Evolutionary conservation across 2,113 vertebrate genomes (phyloP).

Genomic region (Otis tarda): DNA sequence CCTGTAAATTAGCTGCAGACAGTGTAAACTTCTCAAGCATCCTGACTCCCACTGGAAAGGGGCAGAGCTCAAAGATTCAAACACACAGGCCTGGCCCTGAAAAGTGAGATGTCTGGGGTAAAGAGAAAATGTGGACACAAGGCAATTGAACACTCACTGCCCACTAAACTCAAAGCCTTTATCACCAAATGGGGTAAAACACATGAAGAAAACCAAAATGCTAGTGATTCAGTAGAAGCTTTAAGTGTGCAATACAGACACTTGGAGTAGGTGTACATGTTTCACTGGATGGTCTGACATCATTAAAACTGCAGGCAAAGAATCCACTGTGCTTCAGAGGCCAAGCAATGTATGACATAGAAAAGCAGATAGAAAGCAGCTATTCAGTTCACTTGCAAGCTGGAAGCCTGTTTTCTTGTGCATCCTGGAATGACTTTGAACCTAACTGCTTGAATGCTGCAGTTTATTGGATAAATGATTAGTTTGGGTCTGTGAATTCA

Average conservation of each 20-base stretch:
- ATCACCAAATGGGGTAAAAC: not conserved
- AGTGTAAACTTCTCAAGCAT: not conserved
- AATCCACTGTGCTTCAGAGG: not conserved
- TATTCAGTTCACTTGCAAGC: not conserved
- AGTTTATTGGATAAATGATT: not conserved
- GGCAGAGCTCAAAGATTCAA: slow-evolving; percentile 9
- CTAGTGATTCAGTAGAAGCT: not conserved
- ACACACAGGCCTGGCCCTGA: not conserved
- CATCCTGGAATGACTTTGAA: not conserved
- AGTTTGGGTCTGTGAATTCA: not conserved
- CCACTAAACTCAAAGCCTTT: not conserved
- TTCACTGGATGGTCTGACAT: not conserved
- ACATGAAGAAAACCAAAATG: not conserved
- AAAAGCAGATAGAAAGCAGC: not conserved
- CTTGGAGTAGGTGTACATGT: not conserved
- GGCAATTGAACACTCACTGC: not conserved
- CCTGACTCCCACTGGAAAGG: not conserved
- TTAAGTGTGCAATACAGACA: not conserved
- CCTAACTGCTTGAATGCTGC: not conserved
- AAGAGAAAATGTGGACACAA: not conserved
- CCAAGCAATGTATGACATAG: not conserved
- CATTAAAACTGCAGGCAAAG: not conserved
- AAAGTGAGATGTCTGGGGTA: not conserved
- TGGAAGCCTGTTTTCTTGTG: not conserved
- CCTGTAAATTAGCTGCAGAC: not conserved